Percentiles rank a stretch among this genome's conserved stretches.
Evolutionary conservation across 2,888 invertebrate genomes (phyloP).

Genomic region (Melanostoma mellinum): DNA sequence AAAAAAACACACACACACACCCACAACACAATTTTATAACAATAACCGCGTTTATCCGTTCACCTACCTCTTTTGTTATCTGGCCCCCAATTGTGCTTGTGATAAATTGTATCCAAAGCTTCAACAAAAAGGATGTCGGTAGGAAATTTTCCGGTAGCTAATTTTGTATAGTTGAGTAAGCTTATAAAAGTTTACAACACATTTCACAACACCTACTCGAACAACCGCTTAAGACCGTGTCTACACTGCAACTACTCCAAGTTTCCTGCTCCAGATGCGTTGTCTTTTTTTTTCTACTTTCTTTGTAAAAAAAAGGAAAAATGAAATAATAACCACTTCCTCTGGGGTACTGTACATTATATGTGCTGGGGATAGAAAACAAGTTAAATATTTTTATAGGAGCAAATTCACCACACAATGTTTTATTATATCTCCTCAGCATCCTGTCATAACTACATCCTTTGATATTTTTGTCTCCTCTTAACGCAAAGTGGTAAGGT

Average conservation of each 20-base stretch:
- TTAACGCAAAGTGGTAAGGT: constrained; percentile 11
- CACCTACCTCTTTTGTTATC: constrained; percentile 45
- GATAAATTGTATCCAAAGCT: too few relatives aligned
- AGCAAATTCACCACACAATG: constrained; percentile 35
- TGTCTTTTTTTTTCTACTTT: background rate
- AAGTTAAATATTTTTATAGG: constrained; percentile 31
- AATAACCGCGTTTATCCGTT: background rate
- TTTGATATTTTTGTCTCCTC: constrained; percentile 32
- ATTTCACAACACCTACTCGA: constrained; percentile 30
- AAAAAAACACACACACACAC: too few relatives aligned
- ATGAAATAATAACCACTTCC: constrained; percentile 37
- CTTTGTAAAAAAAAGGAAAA: background rate
- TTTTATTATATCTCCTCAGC: constrained; percentile 46
- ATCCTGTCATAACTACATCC: constrained; percentile 50
- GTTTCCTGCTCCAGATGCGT: constrained; percentile 34
- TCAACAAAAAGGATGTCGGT: too few relatives aligned
- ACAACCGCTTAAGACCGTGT: constrained; percentile 56
- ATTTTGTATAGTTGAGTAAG: background rate
- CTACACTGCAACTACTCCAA: constrained; percentile 45
- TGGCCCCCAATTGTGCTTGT: constrained; percentile 63
- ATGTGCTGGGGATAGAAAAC: constrained; percentile 1
- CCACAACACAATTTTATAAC: background rate
- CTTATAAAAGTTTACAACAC: background rate
- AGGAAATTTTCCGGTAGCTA: background rate
- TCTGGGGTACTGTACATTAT: background rate